Evolutionary conservation across 2,113 vertebrate genomes (phyloP).

Genomic region (Calonectris borealis): DNA sequence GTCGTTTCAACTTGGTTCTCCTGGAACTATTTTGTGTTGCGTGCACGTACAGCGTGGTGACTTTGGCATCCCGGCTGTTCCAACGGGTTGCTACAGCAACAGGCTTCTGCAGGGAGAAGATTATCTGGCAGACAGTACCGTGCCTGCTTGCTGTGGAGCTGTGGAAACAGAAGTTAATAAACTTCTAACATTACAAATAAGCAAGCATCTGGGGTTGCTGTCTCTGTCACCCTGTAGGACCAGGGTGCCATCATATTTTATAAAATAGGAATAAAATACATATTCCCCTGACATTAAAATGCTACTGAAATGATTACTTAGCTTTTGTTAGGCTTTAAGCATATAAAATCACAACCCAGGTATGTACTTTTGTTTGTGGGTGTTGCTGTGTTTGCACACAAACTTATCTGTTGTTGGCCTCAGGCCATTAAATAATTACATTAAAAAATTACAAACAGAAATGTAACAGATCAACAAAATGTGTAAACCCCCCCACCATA

Average conservation of each 20-base stretch:
- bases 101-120: not conserved
- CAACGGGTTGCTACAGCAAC: slow-evolving; percentile 41
- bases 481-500: not conserved
- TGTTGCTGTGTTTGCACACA: not conserved
- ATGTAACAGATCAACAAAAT: not conserved
- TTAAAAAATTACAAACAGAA: not conserved
- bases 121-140: not conserved
- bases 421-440: not conserved
- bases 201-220: not conserved
- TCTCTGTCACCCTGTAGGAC: not conserved
- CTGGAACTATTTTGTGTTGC: not conserved
- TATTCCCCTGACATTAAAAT: not conserved
- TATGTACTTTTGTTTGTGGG: not conserved
- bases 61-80: not conserved
- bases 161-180: not conserved
- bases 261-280: not conserved
- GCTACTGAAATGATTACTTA: not conserved
- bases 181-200: slow-evolving; percentile 10
- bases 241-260: not conserved
- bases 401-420: not conserved
- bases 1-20: not conserved
- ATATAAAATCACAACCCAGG: rapidly evolving
- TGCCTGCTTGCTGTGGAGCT: not conserved
- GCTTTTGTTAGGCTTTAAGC: not conserved
- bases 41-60: rapidly evolving